Base-by-base conservation (phyloP, 2,113 vertebrate species). In the Alligator sinensis region DNA sequence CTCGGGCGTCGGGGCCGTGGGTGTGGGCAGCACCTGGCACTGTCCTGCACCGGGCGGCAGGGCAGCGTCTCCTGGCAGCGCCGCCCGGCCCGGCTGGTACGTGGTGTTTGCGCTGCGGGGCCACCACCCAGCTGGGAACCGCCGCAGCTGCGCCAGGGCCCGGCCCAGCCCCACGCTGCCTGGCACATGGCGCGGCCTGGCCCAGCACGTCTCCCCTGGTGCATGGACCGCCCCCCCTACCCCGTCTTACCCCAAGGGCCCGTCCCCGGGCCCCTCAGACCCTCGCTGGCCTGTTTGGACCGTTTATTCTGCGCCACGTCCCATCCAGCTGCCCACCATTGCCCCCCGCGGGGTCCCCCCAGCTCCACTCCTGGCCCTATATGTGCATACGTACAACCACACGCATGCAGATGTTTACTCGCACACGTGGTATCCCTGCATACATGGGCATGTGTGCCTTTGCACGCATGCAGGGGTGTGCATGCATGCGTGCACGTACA, bases 261-360 rank as follows among this genome's bases (percentile, higher is more conserved):
- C 62, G 55, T 24, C 9, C 59, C 11, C 25, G 7, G 0, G 5
- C 1, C 4, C 76, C 76, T 57, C 3, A 6, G 18, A 11, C 24
- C 21, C 38, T 18, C 13, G 63, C 24, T 11, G 27, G 63, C 10
- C 12, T 25, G 34, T 34, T 34, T 34, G 34, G 34, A 34, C 34
- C 34, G 34, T 4, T 34, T 34, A 34, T 34, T 34, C 25, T 4
- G 9, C 12, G 21, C 60, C 60, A 18, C 12, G 16, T 82, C 83
- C 61, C 77, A 75, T 10, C 9, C 58, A 54, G 55, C 30, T 3
- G 1, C 0, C 24, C 62, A 55, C 70, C 64, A 27, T 19, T 5
- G 76, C 7, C 28, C 61, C 80, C n/a, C 9, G 28, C 10, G 10
- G 79, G 61, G 79, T 11, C 77, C 57, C 24, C 11, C 9, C 4